Percentiles rank a stretch among this genome's conserved stretches.
phyloP scores from a whole-genome alignment of 1,140 invertebrate species.

The Caenorhabditis latens region DNA sequence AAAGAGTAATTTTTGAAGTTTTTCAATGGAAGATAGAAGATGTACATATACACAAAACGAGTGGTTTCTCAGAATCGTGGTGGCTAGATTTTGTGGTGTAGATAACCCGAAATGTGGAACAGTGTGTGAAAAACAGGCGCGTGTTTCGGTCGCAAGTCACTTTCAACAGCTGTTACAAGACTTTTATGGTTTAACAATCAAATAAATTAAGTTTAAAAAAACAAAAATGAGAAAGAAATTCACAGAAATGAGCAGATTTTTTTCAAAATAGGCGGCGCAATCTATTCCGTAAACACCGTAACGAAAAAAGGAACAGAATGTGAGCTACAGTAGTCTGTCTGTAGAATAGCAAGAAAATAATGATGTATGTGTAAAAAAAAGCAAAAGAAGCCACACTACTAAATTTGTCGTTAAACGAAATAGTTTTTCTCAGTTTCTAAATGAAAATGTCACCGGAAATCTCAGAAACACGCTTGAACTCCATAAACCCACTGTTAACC shows the following conservation, averaged over 20 bases:
- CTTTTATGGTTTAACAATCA: not conserved
- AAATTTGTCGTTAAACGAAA: too few species aligned
- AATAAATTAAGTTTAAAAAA: not conserved
- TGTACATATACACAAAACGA: not conserved
- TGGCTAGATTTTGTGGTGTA: slow-evolving; percentile 49
- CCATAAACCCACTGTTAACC: slow-evolving; percentile 45
- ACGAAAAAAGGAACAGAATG: not conserved
- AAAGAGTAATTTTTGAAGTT: slow-evolving; percentile 41
- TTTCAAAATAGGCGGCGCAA: slow-evolving; percentile 26
- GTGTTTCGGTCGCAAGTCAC: slow-evolving; percentile 1
- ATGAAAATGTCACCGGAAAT: not conserved
- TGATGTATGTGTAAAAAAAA: not conserved
- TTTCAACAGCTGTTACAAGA: slow-evolving; percentile 20
- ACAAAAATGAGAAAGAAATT: not conserved
- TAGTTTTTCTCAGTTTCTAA: too few species aligned
- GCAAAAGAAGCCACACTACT: not conserved
- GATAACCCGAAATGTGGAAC: slow-evolving; percentile 52
- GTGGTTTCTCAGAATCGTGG: slow-evolving; percentile 1
- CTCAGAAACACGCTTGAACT: slow-evolving; percentile 15
- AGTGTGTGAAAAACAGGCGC: slow-evolving; percentile 45
- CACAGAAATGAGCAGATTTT: not conserved
- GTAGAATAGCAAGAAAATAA: not conserved
- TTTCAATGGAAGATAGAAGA: slow-evolving; percentile 7
- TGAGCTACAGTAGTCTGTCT: not conserved
- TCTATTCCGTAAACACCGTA: not conserved